Evolutionary conservation across 2,797 vertebrate genomes (phyloP).

Genomic region (Phoebastria nigripes): DNA sequence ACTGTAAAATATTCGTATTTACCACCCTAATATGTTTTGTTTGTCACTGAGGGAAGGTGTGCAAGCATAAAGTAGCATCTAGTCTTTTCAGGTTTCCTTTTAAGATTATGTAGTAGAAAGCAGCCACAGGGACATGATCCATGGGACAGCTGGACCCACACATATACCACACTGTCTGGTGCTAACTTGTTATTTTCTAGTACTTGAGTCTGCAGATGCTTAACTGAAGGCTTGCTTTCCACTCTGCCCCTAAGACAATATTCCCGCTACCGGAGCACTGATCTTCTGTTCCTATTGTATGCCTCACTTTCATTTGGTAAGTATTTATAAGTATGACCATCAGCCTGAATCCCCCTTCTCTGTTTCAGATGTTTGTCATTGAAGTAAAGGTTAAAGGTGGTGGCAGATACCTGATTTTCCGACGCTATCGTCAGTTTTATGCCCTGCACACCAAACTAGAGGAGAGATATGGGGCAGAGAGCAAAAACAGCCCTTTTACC

Average conservation of each 20-base stretch:
- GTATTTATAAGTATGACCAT: not conserved
- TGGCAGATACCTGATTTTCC: constrained; percentile 90
- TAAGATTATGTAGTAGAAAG: not conserved
- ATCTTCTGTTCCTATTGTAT: not conserved
- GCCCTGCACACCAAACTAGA: constrained; percentile 84
- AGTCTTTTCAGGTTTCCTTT: not conserved
- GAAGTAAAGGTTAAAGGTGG: constrained; percentile 93
- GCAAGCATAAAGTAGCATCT: not conserved
- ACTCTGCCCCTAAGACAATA: not conserved
- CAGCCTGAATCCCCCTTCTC: not conserved
- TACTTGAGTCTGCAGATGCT: not conserved
- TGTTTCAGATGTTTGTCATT: constrained; percentile 85
- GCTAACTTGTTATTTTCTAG: not conserved
- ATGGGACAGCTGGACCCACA: not conserved
- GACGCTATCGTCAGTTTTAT: constrained; percentile 89
- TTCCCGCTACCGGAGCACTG: not conserved
- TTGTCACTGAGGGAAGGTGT: not conserved
- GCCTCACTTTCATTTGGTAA: not conserved
- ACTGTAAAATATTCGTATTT: not conserved
- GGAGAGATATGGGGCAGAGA: constrained; percentile 80
- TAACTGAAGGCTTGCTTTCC: not conserved
- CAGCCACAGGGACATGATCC: not conserved
- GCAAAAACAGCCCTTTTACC: constrained; percentile 68
- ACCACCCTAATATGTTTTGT: not conserved
- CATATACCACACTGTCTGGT: not conserved